Conservation (phyloP, 2,113 vertebrate genomes). For the Apteryx mantelli region DNA sequence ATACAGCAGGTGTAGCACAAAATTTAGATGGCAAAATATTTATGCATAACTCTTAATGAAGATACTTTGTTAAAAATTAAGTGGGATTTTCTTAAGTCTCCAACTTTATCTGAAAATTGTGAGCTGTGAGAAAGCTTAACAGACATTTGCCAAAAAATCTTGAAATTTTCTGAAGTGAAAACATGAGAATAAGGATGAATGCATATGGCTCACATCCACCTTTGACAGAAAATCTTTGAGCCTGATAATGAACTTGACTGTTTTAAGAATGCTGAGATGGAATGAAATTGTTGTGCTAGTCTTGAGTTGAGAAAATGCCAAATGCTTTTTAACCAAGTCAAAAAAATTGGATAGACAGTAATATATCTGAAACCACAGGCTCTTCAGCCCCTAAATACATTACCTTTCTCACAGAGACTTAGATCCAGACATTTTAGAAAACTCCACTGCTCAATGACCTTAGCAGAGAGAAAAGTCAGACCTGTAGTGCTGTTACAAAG, state of each 20-base stretch:
- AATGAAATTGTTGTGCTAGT: neutral
- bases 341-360: neutral
- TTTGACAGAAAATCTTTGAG: slow-evolving; percentile 6
- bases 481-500: neutral
- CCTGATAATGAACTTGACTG: neutral
- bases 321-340: neutral
- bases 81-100: neutral
- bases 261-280: neutral
- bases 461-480: neutral
- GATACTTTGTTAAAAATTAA: neutral
- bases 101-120: neutral
- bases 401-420: neutral
- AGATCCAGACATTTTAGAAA: neutral
- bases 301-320: neutral
- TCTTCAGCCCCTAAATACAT: neutral
- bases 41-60: neutral
- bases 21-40: neutral
- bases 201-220: neutral
- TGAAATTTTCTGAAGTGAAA: neutral
- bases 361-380: neutral
- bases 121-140: neutral
- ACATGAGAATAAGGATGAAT: neutral
- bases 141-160: neutral
- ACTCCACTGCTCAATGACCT: neutral
- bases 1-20: neutral